Evolutionary conservation across 2,888 invertebrate species (phyloP).

Genomic region (Napeogenes sylphis): DNA sequence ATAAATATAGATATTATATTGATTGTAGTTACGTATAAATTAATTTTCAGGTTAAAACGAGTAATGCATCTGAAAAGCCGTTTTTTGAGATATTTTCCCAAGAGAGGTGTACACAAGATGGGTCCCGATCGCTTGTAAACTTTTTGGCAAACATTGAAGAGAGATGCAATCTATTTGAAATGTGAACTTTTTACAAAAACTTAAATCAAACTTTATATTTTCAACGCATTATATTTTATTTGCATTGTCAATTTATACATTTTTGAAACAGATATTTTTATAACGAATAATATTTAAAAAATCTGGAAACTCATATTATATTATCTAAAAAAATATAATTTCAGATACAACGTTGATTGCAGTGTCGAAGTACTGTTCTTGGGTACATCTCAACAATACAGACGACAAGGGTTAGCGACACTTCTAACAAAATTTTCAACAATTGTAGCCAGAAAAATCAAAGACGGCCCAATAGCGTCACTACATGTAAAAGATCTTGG

Average conservation of each 20-base stretch:
- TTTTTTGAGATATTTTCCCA: slow-evolving; percentile 77
- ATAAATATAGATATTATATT: too few species aligned
- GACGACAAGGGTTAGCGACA: slow-evolving; percentile 72
- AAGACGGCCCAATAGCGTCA: slow-evolving; percentile 53
- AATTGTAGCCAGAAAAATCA: slow-evolving; percentile 68
- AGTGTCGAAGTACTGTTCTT: slow-evolving; percentile 83
- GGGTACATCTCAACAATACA: slow-evolving; percentile 73
- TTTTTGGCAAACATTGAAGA: slow-evolving; percentile 82
- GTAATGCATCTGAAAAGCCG: slow-evolving; percentile 55
- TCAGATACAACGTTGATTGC: slow-evolving; percentile 77
- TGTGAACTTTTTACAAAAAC: slow-evolving; percentile 52
- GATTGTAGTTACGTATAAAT: neutral
- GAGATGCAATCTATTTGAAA: slow-evolving; percentile 78
- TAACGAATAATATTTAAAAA: too few species aligned
- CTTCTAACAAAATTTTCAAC: slow-evolving; percentile 74
- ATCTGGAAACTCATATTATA: too few species aligned
- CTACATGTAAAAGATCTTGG: slow-evolving; percentile 62
- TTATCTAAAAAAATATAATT: slow-evolving; percentile 19
- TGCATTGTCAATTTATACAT: too few species aligned
- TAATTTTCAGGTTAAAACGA: slow-evolving; percentile 1
- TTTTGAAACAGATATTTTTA: too few species aligned
- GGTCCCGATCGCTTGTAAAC: slow-evolving; percentile 77
- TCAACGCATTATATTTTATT: slow-evolving; percentile 37
- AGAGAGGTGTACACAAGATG: slow-evolving; percentile 74
- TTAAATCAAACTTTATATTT: too few species aligned